Base-by-base conservation (phyloP, 2,888 invertebrate genomes). In the Augochlorella aurata region DNA sequence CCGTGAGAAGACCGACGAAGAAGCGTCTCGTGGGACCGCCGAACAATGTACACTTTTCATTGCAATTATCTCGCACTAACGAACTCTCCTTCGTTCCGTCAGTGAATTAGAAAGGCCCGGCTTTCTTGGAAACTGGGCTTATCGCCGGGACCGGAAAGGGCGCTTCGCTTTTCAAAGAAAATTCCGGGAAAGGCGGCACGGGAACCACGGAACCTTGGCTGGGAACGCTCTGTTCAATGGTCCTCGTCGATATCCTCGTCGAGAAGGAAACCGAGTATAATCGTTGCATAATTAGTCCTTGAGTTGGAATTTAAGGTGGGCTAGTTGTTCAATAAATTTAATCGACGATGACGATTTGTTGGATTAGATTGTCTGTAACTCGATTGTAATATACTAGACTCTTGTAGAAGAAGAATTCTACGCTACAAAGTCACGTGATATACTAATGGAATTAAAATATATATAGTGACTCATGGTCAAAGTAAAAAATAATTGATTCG, bases 11-110 rank as follows among this genome's bases (percentile, higher is more conserved):
- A 83, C 78, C 77, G 82, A 71, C 74, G 84, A 81, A 85, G 85
- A 83, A 82, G 87, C 67, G 80, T 87, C 87, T 88, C 92, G 90
- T 90, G 92, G 85, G 92, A 91, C 80, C 86, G 77, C 65, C 68
- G 87, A 90, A 92, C 92, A 92, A 92, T 92, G 88, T 82, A 80
- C 87, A 87, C 89, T 88, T 91, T 92, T 92, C 91, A 92, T 92
- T 92, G 92, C 90, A 90, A 92, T 91, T 90, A 91, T 90, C 89
- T 85, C 82, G 89, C 87, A 85, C 89, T 89, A 87, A 88, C 86
- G 88, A 89, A 89, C 89, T 90, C 90, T 89, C 85, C 83, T 82
- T 67, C 79, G 82, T 58, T 69, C 67, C 70, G 72, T 78, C 81
- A 63, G 38, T 74, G 81, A 86, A 88, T 83, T 88, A 88, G 90